These are phyloP conservation scores for Pteronotus mesoamericanus DNA, from an alignment of 2,797 vertebrate species.

Conservation along the genomic window DNA sequence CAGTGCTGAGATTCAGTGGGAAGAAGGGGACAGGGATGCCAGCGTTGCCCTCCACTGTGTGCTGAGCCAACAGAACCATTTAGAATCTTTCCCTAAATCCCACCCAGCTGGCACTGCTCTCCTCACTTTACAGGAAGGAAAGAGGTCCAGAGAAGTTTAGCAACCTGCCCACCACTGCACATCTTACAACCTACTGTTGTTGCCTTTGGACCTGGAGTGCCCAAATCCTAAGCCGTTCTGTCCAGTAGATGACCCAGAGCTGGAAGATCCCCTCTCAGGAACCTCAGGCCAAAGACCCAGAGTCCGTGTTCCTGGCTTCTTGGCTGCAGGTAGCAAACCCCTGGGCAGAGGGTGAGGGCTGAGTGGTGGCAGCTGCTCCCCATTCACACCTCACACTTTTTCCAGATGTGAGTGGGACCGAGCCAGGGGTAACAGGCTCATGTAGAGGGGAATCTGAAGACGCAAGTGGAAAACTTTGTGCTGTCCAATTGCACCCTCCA, in stretches of 20 bases:
- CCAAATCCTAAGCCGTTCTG: not conserved
- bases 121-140: not conserved
- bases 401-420: constrained; percentile 79
- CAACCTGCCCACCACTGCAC: rapidly evolving
- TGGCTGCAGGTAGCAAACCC: not conserved
- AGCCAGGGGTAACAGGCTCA: constrained; percentile 71
- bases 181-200: rapidly evolving
- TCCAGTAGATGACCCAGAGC: not conserved
- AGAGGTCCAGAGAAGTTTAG: not conserved
- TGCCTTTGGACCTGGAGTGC: not conserved
- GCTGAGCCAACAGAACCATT: not conserved
- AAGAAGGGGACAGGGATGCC: not conserved
- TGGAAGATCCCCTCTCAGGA: not conserved
- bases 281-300: not conserved
- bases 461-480: constrained; percentile 82
- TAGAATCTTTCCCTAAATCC: not conserved
- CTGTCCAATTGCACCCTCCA: constrained; percentile 80
- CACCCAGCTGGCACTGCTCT: rapidly evolving
- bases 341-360: not conserved
- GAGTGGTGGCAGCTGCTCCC: not conserved
- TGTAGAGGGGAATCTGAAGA: constrained; percentile 78
- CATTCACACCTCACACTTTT: constrained; percentile 62
- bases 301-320: not conserved
- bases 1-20: not conserved
- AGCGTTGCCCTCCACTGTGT: not conserved